Evolutionary conservation across 2,888 invertebrate species (phyloP).

Genomic region (Temnothorax ravouxi): DNA sequence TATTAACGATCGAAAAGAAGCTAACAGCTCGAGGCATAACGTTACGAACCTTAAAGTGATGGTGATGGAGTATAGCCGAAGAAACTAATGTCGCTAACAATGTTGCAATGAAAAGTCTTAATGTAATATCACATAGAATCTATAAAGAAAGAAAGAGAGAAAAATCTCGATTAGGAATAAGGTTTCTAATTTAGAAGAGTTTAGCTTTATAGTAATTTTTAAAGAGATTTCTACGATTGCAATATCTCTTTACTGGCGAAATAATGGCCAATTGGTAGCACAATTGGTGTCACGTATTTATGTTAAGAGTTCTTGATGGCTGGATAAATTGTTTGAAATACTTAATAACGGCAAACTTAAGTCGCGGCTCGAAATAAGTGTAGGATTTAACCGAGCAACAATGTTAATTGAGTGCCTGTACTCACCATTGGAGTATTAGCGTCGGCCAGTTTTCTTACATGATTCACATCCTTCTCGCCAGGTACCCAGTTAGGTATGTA

Average conservation of each 20-base stretch:
- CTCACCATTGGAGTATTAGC: constrained; percentile 77
- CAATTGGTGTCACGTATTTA: neutral
- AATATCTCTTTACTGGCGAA: neutral
- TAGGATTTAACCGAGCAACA: neutral
- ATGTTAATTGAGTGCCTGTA: constrained; percentile 13
- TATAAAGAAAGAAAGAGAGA: neutral
- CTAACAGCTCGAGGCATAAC: constrained; percentile 17
- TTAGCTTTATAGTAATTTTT: neutral
- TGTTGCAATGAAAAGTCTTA: neutral
- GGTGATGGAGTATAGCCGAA: neutral
- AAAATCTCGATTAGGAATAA: neutral
- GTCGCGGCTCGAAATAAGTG: neutral
- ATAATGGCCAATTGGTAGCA: neutral
- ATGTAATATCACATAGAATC: neutral
- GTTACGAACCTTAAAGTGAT: neutral
- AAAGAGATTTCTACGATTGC: neutral
- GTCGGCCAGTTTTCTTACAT: constrained; percentile 72
- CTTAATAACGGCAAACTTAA: neutral
- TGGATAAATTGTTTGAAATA: neutral
- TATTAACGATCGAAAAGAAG: constrained; percentile 64
- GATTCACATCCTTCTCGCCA: constrained; percentile 80
- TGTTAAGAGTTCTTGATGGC: constrained; percentile 13
- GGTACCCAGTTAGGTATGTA: constrained; percentile 86
- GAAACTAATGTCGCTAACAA: neutral
- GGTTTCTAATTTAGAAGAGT: neutral